A percentile compares a stretch with the other conserved stretches of the same genome.
phyloP scores from a whole-genome alignment of 2,797 vertebrate genomes.

The Pachyuromys duprasi region DNA sequence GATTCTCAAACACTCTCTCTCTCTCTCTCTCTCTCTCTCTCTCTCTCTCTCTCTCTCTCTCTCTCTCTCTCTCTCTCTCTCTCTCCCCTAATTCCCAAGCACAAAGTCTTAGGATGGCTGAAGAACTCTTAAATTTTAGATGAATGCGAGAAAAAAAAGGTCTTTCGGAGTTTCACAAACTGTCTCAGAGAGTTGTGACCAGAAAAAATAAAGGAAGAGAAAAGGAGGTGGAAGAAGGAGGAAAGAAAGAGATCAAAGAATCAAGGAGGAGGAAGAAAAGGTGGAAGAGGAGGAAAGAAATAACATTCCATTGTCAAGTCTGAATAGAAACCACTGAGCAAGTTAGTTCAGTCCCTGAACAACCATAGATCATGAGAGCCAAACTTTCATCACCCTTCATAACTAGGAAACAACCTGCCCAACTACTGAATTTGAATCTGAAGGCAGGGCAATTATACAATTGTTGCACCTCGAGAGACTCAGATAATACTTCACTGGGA shows the following conservation, averaged over 20 bases:
- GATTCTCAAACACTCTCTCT: no score
- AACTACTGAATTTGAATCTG: background rate
- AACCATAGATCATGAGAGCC: background rate
- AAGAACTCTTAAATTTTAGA: background rate
- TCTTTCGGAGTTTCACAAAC: background rate
- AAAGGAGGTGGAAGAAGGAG: no score
- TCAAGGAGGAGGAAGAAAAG: no score
- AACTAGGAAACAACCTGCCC: background rate
- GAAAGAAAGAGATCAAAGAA: background rate
- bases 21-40: no score
- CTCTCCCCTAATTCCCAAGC: no score
- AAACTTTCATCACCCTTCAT: background rate
- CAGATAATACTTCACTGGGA: background rate
- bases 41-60: no score
- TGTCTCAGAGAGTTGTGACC: background rate
- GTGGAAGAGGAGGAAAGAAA: background rate
- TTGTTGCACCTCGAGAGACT: background rate
- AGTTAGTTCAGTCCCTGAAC: background rate
- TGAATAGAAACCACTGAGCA: slow-evolving; percentile 1
- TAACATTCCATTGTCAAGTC: background rate
- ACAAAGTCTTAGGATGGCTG: background rate
- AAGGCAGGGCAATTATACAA: background rate
- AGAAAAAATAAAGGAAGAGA: background rate
- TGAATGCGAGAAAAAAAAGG: background rate
- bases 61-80: no score